Percentiles rank a stretch among this genome's conserved stretches.
Conservation (phyloP, 2,888 invertebrate genomes). For the Rhagonycha lutea region DNA sequence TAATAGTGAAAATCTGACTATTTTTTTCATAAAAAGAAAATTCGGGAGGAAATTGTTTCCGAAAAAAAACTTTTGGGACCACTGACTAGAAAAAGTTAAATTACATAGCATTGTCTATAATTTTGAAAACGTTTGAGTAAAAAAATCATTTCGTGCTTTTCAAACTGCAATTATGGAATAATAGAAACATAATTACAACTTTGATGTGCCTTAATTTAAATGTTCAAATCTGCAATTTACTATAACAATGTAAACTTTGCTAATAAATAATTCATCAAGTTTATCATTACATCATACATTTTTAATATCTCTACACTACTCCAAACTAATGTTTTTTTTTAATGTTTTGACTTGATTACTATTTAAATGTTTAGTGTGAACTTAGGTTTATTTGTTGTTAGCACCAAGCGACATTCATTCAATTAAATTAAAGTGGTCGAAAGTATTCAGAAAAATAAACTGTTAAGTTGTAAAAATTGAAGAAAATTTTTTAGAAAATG, state of each 20-base stretch:
- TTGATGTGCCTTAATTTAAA: background rate
- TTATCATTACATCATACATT: background rate
- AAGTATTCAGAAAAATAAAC: background rate
- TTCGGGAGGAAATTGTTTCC: background rate
- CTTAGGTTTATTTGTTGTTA: background rate
- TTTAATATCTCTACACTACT: background rate
- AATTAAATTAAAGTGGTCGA: background rate
- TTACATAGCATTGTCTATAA: background rate
- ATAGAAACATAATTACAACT: background rate
- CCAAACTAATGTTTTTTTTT: background rate
- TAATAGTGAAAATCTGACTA: no score
- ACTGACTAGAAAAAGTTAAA: background rate
- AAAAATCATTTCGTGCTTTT: background rate
- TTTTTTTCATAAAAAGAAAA: background rate
- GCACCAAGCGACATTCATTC: background rate
- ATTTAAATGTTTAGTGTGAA: background rate
- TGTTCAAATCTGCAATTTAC: background rate
- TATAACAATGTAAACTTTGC: background rate
- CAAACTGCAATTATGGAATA: background rate
- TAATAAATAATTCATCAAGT: background rate
- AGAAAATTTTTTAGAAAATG: no score
- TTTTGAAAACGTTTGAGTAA: background rate
- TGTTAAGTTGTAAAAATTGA: background rate
- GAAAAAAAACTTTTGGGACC: background rate
- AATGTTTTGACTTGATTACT: background rate